phyloP scores from a whole-genome alignment of 2,888 invertebrate species.

The Thereva unica region DNA sequence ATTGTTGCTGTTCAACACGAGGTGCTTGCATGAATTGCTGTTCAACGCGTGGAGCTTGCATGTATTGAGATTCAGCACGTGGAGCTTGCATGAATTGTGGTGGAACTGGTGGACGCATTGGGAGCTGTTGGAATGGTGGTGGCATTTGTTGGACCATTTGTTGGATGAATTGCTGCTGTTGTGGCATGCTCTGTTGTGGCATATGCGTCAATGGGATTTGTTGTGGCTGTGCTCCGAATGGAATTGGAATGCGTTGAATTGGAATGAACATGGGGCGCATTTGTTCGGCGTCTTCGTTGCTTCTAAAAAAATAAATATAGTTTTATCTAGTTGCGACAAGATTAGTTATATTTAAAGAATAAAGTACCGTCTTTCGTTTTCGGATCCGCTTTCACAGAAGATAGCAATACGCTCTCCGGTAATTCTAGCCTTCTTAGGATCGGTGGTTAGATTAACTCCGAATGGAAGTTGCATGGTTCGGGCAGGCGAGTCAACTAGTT shows the following conservation, averaged over 20 bases:
- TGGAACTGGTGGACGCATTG: constrained; percentile 39
- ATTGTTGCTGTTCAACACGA: constrained; percentile 57
- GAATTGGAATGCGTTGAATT: constrained; percentile 59
- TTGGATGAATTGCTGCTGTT: constrained; percentile 48
- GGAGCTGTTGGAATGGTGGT: constrained; percentile 41
- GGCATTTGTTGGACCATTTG: constrained; percentile 48
- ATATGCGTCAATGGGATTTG: constrained; percentile 63
- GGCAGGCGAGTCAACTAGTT: constrained; percentile 76
- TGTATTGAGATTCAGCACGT: constrained; percentile 53
- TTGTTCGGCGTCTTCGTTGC: constrained; percentile 54
- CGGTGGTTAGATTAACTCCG: constrained; percentile 70
- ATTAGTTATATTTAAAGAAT: background rate
- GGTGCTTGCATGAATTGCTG: constrained; percentile 59
- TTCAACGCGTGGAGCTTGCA: constrained; percentile 18
- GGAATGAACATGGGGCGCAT: constrained; percentile 58
- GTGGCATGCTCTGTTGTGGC: constrained; percentile 55
- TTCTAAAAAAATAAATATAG: constrained; percentile 2
- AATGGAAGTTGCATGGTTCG: constrained; percentile 68
- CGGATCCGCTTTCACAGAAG: constrained; percentile 78
- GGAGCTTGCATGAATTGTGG: constrained; percentile 59
- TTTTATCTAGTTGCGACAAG: background rate
- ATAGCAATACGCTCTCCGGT: constrained; percentile 87
- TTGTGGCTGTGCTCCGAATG: constrained; percentile 60
- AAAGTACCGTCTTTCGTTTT: constrained; percentile 42
- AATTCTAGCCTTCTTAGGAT: constrained; percentile 71